Evolutionary conservation across 2,888 invertebrate species (phyloP), one percentile per base, ranked within the genome.

Genomic region (Halictus quadricinctus): DNA sequence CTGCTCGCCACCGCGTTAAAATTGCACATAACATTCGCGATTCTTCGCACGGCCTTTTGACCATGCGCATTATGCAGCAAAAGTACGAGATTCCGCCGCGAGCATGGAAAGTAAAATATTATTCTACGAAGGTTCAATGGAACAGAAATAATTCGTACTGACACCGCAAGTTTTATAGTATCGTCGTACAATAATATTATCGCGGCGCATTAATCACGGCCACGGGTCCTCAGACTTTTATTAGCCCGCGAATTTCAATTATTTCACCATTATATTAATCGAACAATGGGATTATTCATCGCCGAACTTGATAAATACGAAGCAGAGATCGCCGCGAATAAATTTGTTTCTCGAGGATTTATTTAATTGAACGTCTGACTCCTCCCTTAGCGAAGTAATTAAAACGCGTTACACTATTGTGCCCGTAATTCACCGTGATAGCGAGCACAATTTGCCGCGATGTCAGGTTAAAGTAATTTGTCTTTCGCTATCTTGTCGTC

Each of bases 231-330:
- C 29, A 36, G 29, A 66, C 66, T 66, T 66, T 66, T 29, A 66
- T 66, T 36, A 21, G 36, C 21, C 10, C 21, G 66, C 66, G 66
- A 60, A 60, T 60, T 60, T 25, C n/a, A 66, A 66, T 66, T 36
- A 66, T 10, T 36, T 36, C 21, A 36, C 36, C 66, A 36, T 66
- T 66, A 36, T 66, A 66, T 36, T 21, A 10, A 66, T 21, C 36
- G 66, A 66, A 66, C 66, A 66, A 66, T 66, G 66, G 66, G 66
- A 36, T 36, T 64, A 66, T 66, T 66, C 66, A 66, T 66, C 18
- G 18, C 4, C 8, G 36, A 36, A 66, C 36, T 4, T 66, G 66
- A 66, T 66, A 66, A 66, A 66, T 66, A 66, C 64, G 64, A 7
- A 15, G 8, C 18, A 36, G 66, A 36, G 36, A 66, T 36, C 10